These are phyloP conservation scores for Drosophila antonietae DNA, from an alignment of 2,888 invertebrate species.

Conservation along the genomic window DNA sequence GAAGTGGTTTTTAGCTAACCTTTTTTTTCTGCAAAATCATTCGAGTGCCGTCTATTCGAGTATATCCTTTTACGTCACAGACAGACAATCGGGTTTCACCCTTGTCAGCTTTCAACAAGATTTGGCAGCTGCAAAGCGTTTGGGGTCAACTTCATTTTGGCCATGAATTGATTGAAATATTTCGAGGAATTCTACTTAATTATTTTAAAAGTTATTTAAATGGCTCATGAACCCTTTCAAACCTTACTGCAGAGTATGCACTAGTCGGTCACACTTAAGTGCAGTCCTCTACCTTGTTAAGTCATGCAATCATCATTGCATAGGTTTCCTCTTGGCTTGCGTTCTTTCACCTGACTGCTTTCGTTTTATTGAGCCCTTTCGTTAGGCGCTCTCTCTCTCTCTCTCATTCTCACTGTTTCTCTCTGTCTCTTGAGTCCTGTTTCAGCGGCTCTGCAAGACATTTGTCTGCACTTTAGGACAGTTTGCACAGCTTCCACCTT, in stretches of 20 bases:
- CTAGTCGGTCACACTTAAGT: neutral
- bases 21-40: slow-evolving; percentile 1
- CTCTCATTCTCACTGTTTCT: neutral
- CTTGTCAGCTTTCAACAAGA: slow-evolving; percentile 43
- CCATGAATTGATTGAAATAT: neutral
- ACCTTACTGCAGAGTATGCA: neutral
- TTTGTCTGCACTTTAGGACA: slow-evolving; percentile 19
- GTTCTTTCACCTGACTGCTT: slow-evolving; percentile 11
- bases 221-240: too few relatives aligned
- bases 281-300: neutral
- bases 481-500: slow-evolving; percentile 4
- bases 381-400: neutral
- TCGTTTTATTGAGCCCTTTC: slow-evolving; percentile 19
- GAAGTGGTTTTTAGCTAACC: slow-evolving; percentile 31
- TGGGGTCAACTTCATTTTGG: slow-evolving; percentile 1
- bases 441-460: neutral
- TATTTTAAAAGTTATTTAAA: neutral
- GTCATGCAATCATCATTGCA: slow-evolving; percentile 5
- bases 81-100: slow-evolving; percentile 38
- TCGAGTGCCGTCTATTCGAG: slow-evolving; percentile 20
- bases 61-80: slow-evolving; percentile 39
- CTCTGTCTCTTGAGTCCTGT: slow-evolving; percentile 14
- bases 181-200: neutral
- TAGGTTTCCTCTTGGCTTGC: slow-evolving; percentile 2
- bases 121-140: slow-evolving; percentile 14